Percentiles rank a stretch among this genome's conserved stretches.
phyloP scores from a whole-genome alignment of 92 coral and sea anemone species.

The Galaxea fascicularis region DNA sequence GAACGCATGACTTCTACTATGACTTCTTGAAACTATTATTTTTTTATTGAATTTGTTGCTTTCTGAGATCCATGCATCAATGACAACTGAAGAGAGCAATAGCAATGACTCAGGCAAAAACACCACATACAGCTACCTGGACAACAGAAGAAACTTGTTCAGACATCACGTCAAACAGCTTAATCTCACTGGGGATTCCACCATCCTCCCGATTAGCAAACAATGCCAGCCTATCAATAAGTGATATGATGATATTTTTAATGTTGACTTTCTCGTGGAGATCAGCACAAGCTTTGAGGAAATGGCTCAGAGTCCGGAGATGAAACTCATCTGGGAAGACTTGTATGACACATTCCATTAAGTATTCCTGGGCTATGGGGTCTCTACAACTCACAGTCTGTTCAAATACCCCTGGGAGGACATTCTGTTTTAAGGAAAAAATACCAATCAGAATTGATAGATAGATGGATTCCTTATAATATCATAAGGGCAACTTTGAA shows the following conservation, averaged over 20 bases:
- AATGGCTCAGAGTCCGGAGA: constrained; percentile 86
- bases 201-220: constrained; percentile 99
- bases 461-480: too few species aligned
- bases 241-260: constrained; percentile 96
- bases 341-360: constrained; percentile 99
- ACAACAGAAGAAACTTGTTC: constrained; percentile 96
- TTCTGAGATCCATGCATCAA: too few species aligned
- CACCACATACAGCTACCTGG: constrained; percentile 72
- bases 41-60: too few species aligned
- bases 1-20: too few species aligned
- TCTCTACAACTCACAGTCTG: constrained; percentile 94
- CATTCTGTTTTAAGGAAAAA: constrained; percentile 54
- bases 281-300: constrained; percentile 92
- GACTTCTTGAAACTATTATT: too few species aligned
- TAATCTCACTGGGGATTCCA: constrained; percentile 93
- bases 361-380: constrained; percentile 98
- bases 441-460: neutral
- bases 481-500: too few species aligned
- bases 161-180: constrained; percentile 93
- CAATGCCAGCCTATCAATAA: constrained; percentile 88
- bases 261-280: constrained; percentile 94
- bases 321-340: constrained; percentile 99
- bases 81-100: too few species aligned
- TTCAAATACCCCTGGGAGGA: constrained; percentile 90
- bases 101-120: neutral